Percentiles rank a stretch among this genome's conserved stretches.
phyloP scores from a whole-genome alignment of 2,797 vertebrate species.

The Lophotriccus pileatus region DNA sequence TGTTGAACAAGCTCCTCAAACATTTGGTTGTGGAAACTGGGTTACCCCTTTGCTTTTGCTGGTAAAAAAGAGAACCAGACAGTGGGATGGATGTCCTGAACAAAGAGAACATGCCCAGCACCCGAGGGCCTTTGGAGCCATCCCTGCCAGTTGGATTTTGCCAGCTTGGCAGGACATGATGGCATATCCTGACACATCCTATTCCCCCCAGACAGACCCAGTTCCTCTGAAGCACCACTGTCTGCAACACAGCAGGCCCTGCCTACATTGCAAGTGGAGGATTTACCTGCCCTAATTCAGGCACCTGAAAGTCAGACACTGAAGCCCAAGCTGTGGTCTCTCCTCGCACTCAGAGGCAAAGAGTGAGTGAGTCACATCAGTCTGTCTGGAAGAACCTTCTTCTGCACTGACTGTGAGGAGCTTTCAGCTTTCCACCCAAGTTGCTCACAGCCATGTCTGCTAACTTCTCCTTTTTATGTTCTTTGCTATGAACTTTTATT shows the following conservation, averaged over 20 bases:
- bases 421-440: not conserved
- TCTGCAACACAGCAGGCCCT: not conserved
- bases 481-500: not conserved
- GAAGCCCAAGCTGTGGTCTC: not conserved
- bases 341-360: not conserved
- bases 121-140: fast-evolving
- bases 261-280: fast-evolving
- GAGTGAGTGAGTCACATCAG: fast-evolving
- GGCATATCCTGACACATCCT: not conserved
- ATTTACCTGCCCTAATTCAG: not conserved
- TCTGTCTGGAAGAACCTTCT: not conserved
- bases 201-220: fast-evolving
- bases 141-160: not conserved
- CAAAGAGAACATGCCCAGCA: not conserved
- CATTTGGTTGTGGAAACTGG: not conserved
- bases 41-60: not conserved
- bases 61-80: not conserved
- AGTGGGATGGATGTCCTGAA: not conserved
- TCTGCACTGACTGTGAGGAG: not conserved
- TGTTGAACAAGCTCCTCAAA: not conserved
- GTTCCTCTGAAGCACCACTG: not conserved
- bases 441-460: not conserved
- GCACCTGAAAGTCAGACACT: not conserved
- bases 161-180: not conserved
- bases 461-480: not conserved